Base-by-base conservation (phyloP, 1,140 invertebrate species). In the Carcinoscorpius rotundicauda region DNA sequence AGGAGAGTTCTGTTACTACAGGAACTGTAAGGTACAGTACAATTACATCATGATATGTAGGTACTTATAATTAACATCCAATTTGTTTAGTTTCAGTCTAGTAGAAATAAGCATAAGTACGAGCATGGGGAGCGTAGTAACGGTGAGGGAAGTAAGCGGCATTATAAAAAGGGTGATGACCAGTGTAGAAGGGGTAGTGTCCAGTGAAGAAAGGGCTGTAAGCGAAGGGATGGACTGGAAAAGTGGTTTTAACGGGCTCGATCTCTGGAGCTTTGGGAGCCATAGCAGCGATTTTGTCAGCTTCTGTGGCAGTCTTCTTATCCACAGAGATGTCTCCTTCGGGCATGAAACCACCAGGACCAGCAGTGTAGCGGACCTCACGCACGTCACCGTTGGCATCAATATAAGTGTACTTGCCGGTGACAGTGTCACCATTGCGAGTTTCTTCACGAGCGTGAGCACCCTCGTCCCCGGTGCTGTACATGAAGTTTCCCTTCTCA, bases 331-430 rank as follows among this genome's bases (percentile, higher is more conserved):
- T 70, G 51, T 71, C 70, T 49, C 70, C 70, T 64, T 62, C 6
- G 5, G 70, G 61, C 9, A 66, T 63, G 62, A 62, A 71, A 29
- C 70, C 70, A 72, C 89, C 86, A 71, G 81, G 63, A 11, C 66
- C 83, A 3, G 88, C 88, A 9, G 87, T 87, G 76, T 92, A 93
- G 5, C 88, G 87, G 11, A 91, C 87, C 59, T 86, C 81, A 78
- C 91, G 90, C 61, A 90, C 83, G 75, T 88, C 83, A 5, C 89
- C 89, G 68, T 84, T 82, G 58, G 85, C 82, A 72, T 91, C 88
- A 51, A 91, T 79, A 76, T 87, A 92, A 64, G 88, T 89, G 76
- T 89, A 92, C 52, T 88, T 90, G 61, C 89, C 89, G 74, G 88
- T 88, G 57, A 91, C 87, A 72, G 89, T 86, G 51, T 88, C 88